A percentile compares a stretch with the other conserved stretches of the same genome.
These are phyloP conservation scores for Drosophila tripunctata DNA, from an alignment of 2,888 invertebrate genomes.

Conservation along the genomic window DNA sequence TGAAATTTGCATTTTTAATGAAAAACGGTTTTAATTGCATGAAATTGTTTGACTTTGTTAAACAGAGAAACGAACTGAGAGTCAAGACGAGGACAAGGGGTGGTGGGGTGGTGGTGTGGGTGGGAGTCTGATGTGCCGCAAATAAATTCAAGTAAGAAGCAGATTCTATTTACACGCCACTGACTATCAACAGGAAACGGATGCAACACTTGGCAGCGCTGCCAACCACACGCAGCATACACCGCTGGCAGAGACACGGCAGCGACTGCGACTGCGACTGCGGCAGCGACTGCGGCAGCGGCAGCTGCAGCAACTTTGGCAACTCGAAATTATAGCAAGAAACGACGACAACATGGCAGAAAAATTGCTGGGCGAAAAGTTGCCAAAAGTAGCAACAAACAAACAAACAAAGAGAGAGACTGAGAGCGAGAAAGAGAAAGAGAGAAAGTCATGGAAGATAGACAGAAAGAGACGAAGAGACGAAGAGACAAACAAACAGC, in stretches of 20 bases:
- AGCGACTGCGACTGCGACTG: too few relatives aligned
- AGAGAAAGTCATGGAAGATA: neutral
- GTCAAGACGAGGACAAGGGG: constrained; percentile 1
- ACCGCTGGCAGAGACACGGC: too few relatives aligned
- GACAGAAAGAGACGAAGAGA: constrained; percentile 10
- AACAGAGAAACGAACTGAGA: constrained; percentile 56
- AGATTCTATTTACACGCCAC: constrained; percentile 76
- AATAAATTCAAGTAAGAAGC: constrained; percentile 71
- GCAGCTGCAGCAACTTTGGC: constrained; percentile 11
- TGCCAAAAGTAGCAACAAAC: constrained; percentile 51
- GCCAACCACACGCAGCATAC: constrained; percentile 67
- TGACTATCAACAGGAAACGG: constrained; percentile 79
- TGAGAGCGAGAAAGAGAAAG: constrained; percentile 16
- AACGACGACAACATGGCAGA: constrained; percentile 57
- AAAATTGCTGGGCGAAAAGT: constrained; percentile 57
- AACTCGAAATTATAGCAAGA: constrained; percentile 65
- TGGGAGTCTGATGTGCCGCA: constrained; percentile 52
- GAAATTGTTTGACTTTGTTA: constrained; percentile 81
- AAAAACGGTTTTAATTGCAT: constrained; percentile 81
- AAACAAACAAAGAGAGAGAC: constrained; percentile 26
- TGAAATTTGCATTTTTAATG: constrained; percentile 82
- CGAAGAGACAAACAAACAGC: constrained; percentile 36
- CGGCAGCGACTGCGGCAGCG: neutral
- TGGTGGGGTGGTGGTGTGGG: neutral
- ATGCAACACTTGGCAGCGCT: constrained; percentile 78